Base-by-base conservation (phyloP, 2,113 vertebrate species). In the Melanocharis versteri region DNA sequence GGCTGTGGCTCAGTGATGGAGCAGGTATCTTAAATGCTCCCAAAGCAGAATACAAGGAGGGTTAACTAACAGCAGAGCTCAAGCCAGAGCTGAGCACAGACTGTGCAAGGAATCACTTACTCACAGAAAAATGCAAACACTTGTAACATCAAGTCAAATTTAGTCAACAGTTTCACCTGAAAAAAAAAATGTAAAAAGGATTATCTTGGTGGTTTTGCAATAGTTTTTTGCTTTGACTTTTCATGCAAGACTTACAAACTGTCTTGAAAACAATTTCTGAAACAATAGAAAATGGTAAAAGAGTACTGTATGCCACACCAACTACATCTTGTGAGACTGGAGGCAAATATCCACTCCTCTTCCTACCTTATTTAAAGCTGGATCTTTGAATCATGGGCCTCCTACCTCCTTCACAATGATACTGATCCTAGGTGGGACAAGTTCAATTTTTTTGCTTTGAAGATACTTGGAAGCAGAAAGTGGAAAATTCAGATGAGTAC, bases 111-210 rank as follows among this genome's bases (percentile, higher is more conserved):
- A 89, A 91, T 81, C 35, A 9, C 31, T 92, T 53, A 50, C 42
- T 73, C 64, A 87, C 53, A 77, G 60, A 75, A 93, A 95, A 89
- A 89, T 24, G 31, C 39, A 66, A 80, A 61, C n/a, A 62, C 27
- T 66, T 81, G 81, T 89, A 75, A 82, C 4, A 39, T 66, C 30
- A 82, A 81, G 69, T 54, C 50, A 87, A 73, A 78, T 87, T 72
- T 62, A 89, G 60, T 18, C 64, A 91, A 57, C 8, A 27, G 30
- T 54, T 91, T 91, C 39, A 84, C 30, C 68, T 82, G 73, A 84
- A n/a, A n/a, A 94, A 81, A 81, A 57, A 93, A 92, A 89, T n/a
- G 39, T 75, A 27, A 35, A 75, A 93, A 54, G 31, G 39, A 81
- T 93, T 81, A 33, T 48, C 69, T 72, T 69, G 50, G 37, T 69